These are phyloP conservation scores for Helleia helle DNA, from an alignment of 2,888 invertebrate species.

Conservation along the genomic window DNA sequence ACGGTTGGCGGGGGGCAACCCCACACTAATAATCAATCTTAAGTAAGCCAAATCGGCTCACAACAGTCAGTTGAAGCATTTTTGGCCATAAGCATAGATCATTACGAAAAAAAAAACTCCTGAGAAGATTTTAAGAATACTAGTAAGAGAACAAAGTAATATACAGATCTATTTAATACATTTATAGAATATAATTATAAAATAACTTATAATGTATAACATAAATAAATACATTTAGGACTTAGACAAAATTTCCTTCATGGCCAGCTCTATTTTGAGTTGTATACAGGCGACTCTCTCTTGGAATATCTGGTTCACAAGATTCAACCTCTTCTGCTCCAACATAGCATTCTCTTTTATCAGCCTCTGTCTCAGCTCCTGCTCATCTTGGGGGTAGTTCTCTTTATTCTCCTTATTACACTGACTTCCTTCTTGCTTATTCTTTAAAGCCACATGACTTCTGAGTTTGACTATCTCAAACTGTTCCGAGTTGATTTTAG, in stretches of 20 bases:
- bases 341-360: slow-evolving; percentile 78
- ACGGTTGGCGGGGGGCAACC: no score
- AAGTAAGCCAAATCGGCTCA: no score
- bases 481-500: slow-evolving; percentile 81
- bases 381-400: slow-evolving; percentile 46
- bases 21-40: no score
- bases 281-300: slow-evolving; percentile 81
- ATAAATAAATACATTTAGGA: slow-evolving; percentile 33
- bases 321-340: slow-evolving; percentile 78
- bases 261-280: slow-evolving; percentile 79
- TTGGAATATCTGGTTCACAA: slow-evolving; percentile 81
- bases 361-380: slow-evolving; percentile 51
- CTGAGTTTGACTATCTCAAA: slow-evolving; percentile 80
- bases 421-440: slow-evolving; percentile 50
- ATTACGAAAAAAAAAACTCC: no score
- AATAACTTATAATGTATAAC: background rate
- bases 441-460: slow-evolving; percentile 66
- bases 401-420: slow-evolving; percentile 49
- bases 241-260: slow-evolving; percentile 70
- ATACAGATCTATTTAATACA: no score
- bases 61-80: no score
- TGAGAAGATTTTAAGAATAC: no score
- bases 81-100: no score
- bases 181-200: no score
- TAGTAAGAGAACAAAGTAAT: no score